phyloP scores from a whole-genome alignment of 2,888 invertebrate species.

The Saturnia japonica region DNA sequence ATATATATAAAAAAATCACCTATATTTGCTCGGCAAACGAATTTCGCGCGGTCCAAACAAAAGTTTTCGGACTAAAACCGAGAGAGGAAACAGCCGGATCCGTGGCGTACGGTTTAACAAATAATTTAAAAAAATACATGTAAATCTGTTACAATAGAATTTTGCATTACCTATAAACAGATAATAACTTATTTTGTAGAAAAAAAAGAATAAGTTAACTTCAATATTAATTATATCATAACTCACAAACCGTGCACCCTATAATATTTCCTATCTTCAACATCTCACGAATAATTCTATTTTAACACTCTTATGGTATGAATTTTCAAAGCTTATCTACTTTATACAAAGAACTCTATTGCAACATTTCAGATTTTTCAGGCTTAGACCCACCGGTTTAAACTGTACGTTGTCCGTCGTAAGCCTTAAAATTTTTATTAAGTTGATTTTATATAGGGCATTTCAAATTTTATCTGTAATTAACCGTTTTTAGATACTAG shows the following conservation, averaged over 20 bases:
- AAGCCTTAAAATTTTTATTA: too few species aligned
- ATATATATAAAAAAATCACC: conserved; percentile 45
- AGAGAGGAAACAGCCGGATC: conserved; percentile 37
- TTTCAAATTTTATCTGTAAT: too few species aligned
- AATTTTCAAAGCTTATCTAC: too few species aligned
- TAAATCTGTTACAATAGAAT: conserved; percentile 13
- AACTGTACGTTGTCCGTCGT: too few species aligned
- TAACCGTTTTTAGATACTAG: too few species aligned
- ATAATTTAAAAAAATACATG: neutral
- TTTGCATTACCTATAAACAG: neutral
- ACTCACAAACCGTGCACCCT: neutral
- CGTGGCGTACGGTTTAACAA: neutral
- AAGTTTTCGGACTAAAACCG: conserved; percentile 45
- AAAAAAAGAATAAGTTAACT: neutral
- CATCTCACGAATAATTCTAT: too few species aligned
- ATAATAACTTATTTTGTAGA: conserved; percentile 23
- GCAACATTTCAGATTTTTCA: too few species aligned
- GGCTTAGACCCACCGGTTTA: too few species aligned
- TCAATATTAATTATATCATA: neutral
- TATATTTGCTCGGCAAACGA: conserved; percentile 14
- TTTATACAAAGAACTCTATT: too few species aligned
- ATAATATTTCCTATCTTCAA: too few species aligned
- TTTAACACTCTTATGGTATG: too few species aligned
- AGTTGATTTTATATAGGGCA: too few species aligned
- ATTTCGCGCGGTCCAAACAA: conserved; percentile 36